Evolutionary conservation across 2,113 vertebrate species (phyloP).

Genomic region (Oncorhynchus keta): DNA sequence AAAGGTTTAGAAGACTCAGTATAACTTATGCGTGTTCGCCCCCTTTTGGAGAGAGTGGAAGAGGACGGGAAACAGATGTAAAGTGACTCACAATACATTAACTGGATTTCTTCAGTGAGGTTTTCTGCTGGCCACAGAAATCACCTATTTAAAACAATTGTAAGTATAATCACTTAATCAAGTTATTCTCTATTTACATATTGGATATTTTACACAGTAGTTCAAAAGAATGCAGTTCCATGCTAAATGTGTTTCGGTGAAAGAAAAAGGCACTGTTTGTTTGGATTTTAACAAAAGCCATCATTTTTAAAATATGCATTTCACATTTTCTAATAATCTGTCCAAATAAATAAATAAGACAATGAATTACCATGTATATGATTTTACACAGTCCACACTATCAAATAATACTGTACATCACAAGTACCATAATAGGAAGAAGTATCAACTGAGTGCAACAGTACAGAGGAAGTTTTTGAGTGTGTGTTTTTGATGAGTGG

Average conservation of each 20-base stretch:
- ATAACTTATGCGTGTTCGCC: conserved; percentile 3
- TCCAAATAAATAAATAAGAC: not conserved
- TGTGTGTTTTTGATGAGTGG: not conserved
- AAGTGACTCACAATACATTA: not conserved
- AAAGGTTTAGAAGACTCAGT: not conserved
- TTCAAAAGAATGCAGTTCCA: not conserved
- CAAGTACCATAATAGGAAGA: not conserved
- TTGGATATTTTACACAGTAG: not conserved
- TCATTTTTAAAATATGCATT: not conserved
- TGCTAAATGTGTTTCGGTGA: not conserved
- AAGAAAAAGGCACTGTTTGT: conserved; percentile 19
- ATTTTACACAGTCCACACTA: not conserved
- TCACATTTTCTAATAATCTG: not conserved
- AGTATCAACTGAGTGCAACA: too few relatives aligned
- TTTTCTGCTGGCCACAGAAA: not conserved
- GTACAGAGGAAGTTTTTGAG: too few relatives aligned
- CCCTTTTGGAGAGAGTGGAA: conserved; percentile 8
- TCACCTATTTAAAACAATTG: not conserved
- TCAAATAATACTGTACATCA: not conserved
- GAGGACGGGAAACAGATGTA: not conserved
- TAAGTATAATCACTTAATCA: conserved; percentile 2
- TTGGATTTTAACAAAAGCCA: not conserved
- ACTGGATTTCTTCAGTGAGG: too few relatives aligned
- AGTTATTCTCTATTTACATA: conserved; percentile 7
- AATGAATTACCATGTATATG: not conserved